Percentiles rank a stretch among this genome's conserved stretches.
These are phyloP conservation scores for Hydraecia micacea DNA, from an alignment of 2,888 invertebrate genomes.

Conservation along the genomic window DNA sequence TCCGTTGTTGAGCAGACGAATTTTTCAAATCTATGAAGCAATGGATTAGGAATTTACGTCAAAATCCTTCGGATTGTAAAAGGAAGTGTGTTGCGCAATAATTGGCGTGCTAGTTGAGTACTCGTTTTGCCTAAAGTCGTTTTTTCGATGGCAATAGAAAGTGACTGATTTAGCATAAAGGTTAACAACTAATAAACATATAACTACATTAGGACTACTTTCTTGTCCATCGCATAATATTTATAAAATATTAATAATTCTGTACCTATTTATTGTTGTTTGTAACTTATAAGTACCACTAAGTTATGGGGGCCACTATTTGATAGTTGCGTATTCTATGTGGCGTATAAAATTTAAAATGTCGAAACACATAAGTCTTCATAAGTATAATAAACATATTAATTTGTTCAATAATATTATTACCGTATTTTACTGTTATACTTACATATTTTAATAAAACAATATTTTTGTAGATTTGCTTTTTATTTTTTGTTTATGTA, in stretches of 20 bases:
- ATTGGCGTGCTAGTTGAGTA: background rate
- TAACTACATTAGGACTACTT: background rate
- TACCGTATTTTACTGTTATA: constrained; percentile 35
- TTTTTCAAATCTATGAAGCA: background rate
- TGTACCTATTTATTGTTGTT: constrained; percentile 15
- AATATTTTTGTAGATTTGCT: constrained; percentile 42
- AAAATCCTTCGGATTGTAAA: background rate
- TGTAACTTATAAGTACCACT: constrained; percentile 3
- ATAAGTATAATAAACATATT: constrained; percentile 19
- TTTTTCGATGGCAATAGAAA: constrained; percentile 10
- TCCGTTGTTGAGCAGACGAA: background rate
- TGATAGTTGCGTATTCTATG: constrained; percentile 7
- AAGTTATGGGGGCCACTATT: constrained; percentile 22
- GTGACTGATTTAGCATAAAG: constrained; percentile 50
- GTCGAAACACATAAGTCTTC: constrained; percentile 24
- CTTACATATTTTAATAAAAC: constrained; percentile 51
- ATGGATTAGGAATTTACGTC: background rate
- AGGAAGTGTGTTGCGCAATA: background rate
- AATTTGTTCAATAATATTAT: constrained; percentile 28
- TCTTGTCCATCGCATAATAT: constrained; percentile 16
- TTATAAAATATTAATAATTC: background rate
- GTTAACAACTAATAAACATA: constrained; percentile 6
- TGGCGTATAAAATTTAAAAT: background rate
- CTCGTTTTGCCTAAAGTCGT: background rate
- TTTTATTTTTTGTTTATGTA: constrained; percentile 32